These are phyloP conservation scores for Cebidichthys violaceus DNA, from an alignment of 2,113 vertebrate genomes.

Conservation along the genomic window DNA sequence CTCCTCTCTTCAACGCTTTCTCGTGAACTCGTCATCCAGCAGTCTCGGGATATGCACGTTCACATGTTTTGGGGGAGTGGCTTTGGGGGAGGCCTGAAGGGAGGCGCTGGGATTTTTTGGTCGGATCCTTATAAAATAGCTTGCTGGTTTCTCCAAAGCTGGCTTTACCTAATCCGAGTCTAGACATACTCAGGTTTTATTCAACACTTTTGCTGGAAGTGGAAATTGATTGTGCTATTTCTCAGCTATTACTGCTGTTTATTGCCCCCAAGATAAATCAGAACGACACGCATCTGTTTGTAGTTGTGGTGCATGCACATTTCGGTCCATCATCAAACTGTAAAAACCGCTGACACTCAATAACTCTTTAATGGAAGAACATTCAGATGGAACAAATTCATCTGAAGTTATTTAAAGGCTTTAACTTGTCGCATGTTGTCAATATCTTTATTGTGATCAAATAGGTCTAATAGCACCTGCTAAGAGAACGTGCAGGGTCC, in stretches of 20 bases:
- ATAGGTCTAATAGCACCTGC: conserved; percentile 19
- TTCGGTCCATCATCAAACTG: conserved; percentile 51
- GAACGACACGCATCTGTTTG: conserved; percentile 33
- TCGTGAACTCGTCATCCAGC: not conserved
- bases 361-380: conserved; percentile 47
- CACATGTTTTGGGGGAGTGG: not conserved
- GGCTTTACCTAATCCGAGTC: conserved; percentile 26
- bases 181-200: conserved; percentile 10
- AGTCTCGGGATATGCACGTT: not conserved
- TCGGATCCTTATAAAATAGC: not conserved
- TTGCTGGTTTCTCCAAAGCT: not conserved
- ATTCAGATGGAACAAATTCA: conserved; percentile 25
- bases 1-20: not conserved
- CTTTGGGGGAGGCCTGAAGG: not conserved
- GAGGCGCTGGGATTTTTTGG: not conserved
- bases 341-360: conserved; percentile 55
- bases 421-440: conserved; percentile 31
- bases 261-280: conserved; percentile 47
- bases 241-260: conserved; percentile 42
- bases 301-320: conserved; percentile 54
- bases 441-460: conserved; percentile 26
- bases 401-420: conserved; percentile 22
- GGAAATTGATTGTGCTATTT: conserved; percentile 29
- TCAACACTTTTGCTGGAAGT: conserved; percentile 15
- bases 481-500: not conserved